Base-by-base conservation (phyloP, 2,113 vertebrate genomes). In the Micronisus gabar region DNA sequence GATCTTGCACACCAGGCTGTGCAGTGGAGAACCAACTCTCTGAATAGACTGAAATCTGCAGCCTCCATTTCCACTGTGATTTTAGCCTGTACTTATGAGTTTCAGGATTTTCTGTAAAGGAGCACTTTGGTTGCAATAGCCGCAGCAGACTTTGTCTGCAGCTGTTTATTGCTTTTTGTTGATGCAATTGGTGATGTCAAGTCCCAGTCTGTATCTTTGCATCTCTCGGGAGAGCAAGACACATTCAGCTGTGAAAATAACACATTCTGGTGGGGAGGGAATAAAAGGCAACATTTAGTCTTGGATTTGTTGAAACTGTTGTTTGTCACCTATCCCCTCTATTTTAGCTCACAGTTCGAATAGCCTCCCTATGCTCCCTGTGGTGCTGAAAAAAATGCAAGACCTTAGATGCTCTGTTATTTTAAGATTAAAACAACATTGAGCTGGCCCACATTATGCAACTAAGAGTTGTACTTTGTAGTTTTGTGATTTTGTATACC, bases 181-280 rank as follows among this genome's bases (percentile, higher is more conserved):
- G 78, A 82, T 96, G 86, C 62, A 91, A 62, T 25, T 76, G 47
- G 45, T n/a, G 71, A 90, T 91, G 84, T 96, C 59, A 94, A 80
- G 38, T 80, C 81, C 84, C 67, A 62, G 70, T 52, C 79, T 48
- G 13, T 70, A 73, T 88, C 74, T 93, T 70, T 85, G 56, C 38
- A 72, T 85, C 78, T 66, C 91, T 93, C 0, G 0, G 66, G 89
- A 95, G 11, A 93, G 9, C 43, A 62, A 95, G 81, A 70, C 52
- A 67, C 58, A 74, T 73, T 96, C 93, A 95, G 87, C 94, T 96
- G 95, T 88, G 70, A 93, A 95, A 93, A 96, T 93, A 83, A 1
- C 55, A 78, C 5, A 0, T 88, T 93, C 59, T 91, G 38, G n/a
- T 86, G 74, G 41, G 58, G 90, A 90, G 29, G 66, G 30, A 94